Base-by-base conservation (phyloP, 1,140 invertebrate species). In the Rhyacophila brunnea region DNA sequence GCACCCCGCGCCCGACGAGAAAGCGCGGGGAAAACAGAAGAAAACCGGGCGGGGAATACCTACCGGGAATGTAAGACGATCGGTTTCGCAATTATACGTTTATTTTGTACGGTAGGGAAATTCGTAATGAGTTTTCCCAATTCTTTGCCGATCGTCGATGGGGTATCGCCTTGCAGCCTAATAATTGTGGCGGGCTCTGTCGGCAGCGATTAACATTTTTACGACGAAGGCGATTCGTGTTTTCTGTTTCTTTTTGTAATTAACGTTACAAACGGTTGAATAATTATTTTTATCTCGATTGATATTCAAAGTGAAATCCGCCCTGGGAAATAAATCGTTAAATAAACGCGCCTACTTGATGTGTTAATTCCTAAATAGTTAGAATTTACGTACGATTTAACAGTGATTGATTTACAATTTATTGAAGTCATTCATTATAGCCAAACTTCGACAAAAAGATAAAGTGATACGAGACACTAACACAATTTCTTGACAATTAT, bases 1-100 rank as follows among this genome's bases (percentile, higher is more conserved):
- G 23, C 23, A 28, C 23, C 68, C 69, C 73, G 67, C 67, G 72
- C 69, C 71, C 70, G 6, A 10, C 44, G 47, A 13, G 47, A 35
- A 28, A 9, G 9, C 23, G 23, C 9, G 23, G 14, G 20, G 61
- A 47, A 55, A 58, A 58, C 34, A 49, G 50, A 54, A 44, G 50
- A 54, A 54, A 54, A 28, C 9, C 23, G 23, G 43, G 40, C 43
- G 57, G 57, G 57, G 58, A 42, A 52, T 46, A 57, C 51, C 51
- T 64, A 60, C 62, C 62, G 53, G 62, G 62, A 64, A 65, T 65
- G 58, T 65, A 60, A 60, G 62, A 55, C 62, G 62, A 65, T 65
- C 62, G 62, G 58, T 65, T 65, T 65, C 62, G 62, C 62, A 65
- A 65, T 65, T 65, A 65, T 65, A 65, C 62, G 62, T 65, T 65